Conservation (phyloP, 2,797 vertebrate species). For the Takifugu ocellatus region DNA sequence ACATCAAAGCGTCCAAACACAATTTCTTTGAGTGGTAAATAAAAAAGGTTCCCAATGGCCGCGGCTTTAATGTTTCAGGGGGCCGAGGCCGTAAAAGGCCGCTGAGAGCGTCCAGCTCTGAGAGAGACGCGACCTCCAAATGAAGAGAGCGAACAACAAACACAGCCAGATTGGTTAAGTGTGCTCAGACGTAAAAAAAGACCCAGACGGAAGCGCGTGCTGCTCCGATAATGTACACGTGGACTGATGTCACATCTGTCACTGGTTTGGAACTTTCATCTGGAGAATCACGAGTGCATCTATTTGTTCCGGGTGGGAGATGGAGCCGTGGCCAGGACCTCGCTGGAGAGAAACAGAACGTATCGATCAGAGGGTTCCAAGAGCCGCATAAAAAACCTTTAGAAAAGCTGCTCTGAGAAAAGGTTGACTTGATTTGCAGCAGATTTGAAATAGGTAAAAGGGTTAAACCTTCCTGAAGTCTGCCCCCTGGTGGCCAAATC, state of each 20-base stretch:
- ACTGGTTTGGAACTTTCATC: conserved; percentile 51
- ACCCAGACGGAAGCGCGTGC: conserved; percentile 9
- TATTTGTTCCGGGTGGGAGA: conserved; percentile 45
- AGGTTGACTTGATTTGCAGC: no score
- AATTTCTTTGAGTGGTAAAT: no score
- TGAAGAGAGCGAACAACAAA: conserved; percentile 21
- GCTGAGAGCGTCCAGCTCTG: conserved; percentile 23
- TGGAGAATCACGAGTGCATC: conserved; percentile 50
- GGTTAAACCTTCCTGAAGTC: no score
- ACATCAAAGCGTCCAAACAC: no score
- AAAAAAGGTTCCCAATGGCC: no score
- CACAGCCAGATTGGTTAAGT: conserved; percentile 36
- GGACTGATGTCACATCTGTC: conserved; percentile 38
- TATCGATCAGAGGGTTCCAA: conserved; percentile 8
- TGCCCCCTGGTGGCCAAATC: no score
- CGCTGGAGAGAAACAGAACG: conserved; percentile 12
- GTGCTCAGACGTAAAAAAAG: conserved; percentile 30
- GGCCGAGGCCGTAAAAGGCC: conserved; percentile 1
- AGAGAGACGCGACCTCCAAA: conserved; percentile 23
- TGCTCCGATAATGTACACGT: conserved; percentile 19
- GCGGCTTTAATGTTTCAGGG: no score
- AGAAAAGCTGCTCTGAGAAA: not conserved
- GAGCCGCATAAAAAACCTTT: conserved; percentile 1
- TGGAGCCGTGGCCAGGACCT: conserved; percentile 20
- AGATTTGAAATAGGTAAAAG: no score